Percentiles rank a stretch among this genome's conserved stretches.
Evolutionary conservation across 2,888 invertebrate species (phyloP).

Genomic region (Linnaemya vulpina): DNA sequence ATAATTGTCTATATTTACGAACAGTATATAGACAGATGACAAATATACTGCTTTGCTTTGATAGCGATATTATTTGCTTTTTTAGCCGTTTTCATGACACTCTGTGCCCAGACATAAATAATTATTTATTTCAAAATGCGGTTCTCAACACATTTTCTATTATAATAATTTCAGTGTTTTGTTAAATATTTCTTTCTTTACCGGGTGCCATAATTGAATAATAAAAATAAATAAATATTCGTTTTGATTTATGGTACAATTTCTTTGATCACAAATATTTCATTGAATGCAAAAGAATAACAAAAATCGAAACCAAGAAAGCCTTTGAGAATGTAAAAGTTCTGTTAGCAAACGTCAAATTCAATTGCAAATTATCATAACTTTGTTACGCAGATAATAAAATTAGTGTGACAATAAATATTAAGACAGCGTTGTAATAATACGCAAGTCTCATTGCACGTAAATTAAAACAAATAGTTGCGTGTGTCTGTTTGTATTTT

Average conservation of each 20-base stretch:
- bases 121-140: conserved; percentile 10
- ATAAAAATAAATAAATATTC: conserved; percentile 5
- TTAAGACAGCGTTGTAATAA: too few relatives aligned
- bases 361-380: too few relatives aligned
- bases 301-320: not conserved
- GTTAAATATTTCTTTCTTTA: not conserved
- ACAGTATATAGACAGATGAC: not conserved
- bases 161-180: not conserved
- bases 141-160: conserved; percentile 12
- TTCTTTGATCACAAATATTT: conserved; percentile 21
- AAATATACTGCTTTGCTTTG: not conserved
- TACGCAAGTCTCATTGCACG: too few relatives aligned
- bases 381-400: too few relatives aligned
- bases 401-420: too few relatives aligned
- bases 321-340: too few relatives aligned
- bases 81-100: conserved; percentile 7
- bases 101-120: conserved; percentile 13
- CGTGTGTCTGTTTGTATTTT: too few relatives aligned
- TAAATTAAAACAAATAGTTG: too few relatives aligned
- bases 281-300: not conserved
- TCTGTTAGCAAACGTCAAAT: too few relatives aligned
- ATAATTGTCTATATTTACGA: not conserved
- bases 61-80: not conserved
- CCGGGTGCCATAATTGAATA: conserved; percentile 38
- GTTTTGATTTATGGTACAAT: conserved; percentile 30